Base-by-base conservation (phyloP, 2,797 vertebrate genomes). In the Platalea minor region DNA sequence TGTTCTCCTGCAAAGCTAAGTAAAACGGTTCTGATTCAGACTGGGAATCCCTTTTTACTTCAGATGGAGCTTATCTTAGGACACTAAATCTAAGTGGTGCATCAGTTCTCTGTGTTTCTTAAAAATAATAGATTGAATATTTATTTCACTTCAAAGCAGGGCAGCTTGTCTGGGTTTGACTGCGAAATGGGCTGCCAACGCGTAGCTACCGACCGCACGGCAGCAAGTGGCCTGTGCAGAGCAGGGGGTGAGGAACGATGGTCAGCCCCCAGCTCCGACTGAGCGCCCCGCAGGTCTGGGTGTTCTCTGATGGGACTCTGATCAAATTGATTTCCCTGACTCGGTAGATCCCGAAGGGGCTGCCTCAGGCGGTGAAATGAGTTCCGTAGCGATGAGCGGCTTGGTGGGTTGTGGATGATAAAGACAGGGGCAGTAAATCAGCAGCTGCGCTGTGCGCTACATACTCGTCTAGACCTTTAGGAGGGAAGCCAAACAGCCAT, bases 401-500 rank as follows among this genome's bases (percentile, higher is more conserved):
- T 80, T 43, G 2, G 0, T 41, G 51, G 54, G 13, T 39, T 70
- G 37, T 37, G 45, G 51, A 13, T 43, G 54, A 28, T 64, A 14
- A 51, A 43, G 63, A 24, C 24, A 4, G 25, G 20, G 59, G 15
- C 14, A 7, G 7, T 19, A 26, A 41, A 51, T 41, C 43, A 41
- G 88, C 35, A 59, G 56, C 39, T 35, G 13, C 3, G 0, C 33
- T 51, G 25, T 39, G 19, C 0, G 0, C 45, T 76, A 19, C 33
- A 5, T 7, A 28, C 33, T 73, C 17, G 1, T 57, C 31, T 41
- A 33, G 45, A 51, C 33, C 37, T 24, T 29, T 59, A 48, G 45
- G 35, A 80, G 29, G 23, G 29, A 86, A 64, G 39, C 25, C 57
- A 45, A 83, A 6, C 3, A 0, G 1, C 43, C 37, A 5, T 54